A percentile compares a stretch with the other conserved stretches of the same genome.
phyloP scores from a whole-genome alignment of 2,888 invertebrate species.

The Galerucella calmariensis region DNA sequence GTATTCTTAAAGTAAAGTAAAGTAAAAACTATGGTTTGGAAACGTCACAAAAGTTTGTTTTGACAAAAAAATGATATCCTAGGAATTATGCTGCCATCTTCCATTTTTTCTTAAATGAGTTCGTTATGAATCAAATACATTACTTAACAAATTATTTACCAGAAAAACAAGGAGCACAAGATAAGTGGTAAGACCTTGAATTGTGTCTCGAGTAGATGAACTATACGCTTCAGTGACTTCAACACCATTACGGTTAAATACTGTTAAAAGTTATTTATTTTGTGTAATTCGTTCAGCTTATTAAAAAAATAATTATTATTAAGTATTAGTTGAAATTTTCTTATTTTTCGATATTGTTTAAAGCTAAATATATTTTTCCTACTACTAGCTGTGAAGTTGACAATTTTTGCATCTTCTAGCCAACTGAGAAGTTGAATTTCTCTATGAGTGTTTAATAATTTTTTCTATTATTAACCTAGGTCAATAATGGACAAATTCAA shows the following conservation, averaged over 20 bases:
- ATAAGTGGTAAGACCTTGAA: conserved; percentile 33
- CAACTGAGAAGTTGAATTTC: too few species aligned
- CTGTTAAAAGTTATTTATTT: conserved; percentile 39
- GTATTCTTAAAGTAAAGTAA: too few species aligned
- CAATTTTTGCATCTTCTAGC: too few species aligned
- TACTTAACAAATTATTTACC: conserved; percentile 31
- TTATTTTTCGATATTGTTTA: not conserved
- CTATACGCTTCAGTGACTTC: conserved; percentile 35
- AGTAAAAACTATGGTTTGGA: too few species aligned
- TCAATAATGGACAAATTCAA: too few species aligned
- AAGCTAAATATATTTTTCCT: too few species aligned
- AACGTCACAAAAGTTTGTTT: too few species aligned
- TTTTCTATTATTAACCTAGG: too few species aligned
- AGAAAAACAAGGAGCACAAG: not conserved
- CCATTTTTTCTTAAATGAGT: not conserved
- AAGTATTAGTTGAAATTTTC: not conserved
- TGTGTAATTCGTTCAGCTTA: conserved; percentile 26
- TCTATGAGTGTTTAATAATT: too few species aligned
- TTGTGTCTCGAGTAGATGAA: conserved; percentile 37
- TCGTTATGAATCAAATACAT: conserved; percentile 21
- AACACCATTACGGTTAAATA: conserved; percentile 33
- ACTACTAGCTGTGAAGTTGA: too few species aligned
- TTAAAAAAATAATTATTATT: conserved; percentile 9
- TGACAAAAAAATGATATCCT: too few species aligned
- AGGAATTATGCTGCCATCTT: not conserved